A percentile compares a stretch with the other conserved stretches of the same genome.
phyloP scores from a whole-genome alignment of 2,888 invertebrate species.

The Danaus chrysippus region DNA sequence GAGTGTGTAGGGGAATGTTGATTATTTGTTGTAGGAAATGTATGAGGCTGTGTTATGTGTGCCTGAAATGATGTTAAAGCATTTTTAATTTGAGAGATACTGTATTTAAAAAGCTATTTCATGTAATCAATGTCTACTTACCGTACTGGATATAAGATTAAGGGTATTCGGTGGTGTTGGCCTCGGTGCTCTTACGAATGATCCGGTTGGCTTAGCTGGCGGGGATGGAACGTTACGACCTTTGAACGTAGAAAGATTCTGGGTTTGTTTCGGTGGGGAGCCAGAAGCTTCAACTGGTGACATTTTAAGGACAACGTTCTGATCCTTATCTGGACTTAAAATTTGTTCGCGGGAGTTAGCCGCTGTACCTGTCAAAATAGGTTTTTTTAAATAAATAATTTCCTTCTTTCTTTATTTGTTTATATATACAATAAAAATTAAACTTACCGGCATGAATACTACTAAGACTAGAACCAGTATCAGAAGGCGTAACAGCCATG shows the following conservation, averaged over 20 bases:
- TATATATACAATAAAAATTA: background rate
- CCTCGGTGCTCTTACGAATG: constrained; percentile 81
- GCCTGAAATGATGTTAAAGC: constrained; percentile 65
- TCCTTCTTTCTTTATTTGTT: background rate
- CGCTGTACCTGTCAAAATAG: constrained; percentile 51
- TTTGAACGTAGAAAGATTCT: constrained; percentile 84
- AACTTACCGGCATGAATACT: constrained; percentile 83
- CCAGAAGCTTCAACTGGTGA: constrained; percentile 81
- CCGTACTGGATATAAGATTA: constrained; percentile 83
- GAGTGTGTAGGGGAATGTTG: constrained; percentile 64
- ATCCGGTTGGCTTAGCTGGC: constrained; percentile 65
- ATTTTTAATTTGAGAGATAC: constrained; percentile 26
- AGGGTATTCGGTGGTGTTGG: constrained; percentile 91
- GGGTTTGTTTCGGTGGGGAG: constrained; percentile 70
- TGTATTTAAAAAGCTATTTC: constrained; percentile 14
- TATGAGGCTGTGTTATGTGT: constrained; percentile 76
- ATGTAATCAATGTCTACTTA: constrained; percentile 45
- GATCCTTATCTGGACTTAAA: constrained; percentile 70
- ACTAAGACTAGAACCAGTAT: constrained; percentile 86
- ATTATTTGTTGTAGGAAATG: constrained; percentile 64
- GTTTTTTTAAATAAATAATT: background rate
- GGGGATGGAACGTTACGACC: constrained; percentile 79
- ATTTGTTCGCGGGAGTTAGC: constrained; percentile 64
- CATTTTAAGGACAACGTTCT: constrained; percentile 87
- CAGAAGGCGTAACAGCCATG: constrained; percentile 80